A percentile compares a stretch with the other conserved stretches of the same genome.
phyloP scores from a whole-genome alignment of 2,113 vertebrate genomes.

The Melierax canorus region DNA sequence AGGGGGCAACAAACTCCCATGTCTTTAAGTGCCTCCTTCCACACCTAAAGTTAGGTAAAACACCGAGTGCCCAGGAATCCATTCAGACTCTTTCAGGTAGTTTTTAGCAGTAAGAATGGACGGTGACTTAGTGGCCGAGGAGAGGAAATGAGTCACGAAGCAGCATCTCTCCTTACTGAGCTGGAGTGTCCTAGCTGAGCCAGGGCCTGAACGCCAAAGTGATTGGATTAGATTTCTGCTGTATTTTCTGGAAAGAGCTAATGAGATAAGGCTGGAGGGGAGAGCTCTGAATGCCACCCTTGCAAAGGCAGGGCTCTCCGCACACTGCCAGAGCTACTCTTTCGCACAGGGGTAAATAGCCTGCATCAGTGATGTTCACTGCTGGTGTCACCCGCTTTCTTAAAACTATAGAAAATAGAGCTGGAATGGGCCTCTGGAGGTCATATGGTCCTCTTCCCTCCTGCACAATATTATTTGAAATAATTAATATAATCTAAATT shows the following conservation, averaged over 20 bases:
- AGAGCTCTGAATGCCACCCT: not conserved
- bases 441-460: not conserved
- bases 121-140: constrained; percentile 53
- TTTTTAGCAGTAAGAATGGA: constrained; percentile 4
- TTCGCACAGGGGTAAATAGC: not conserved
- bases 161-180: not conserved
- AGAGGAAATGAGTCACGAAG: constrained; percentile 69
- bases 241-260: not conserved
- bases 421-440: not conserved
- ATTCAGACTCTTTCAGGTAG: not conserved
- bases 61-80: not conserved
- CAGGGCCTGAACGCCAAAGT: not conserved
- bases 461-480: not conserved
- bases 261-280: not conserved
- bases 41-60: not conserved
- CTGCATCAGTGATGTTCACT: not conserved
- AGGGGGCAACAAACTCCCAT: not conserved
- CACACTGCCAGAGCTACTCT: not conserved
- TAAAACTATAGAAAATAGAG: not conserved
- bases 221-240: constrained; percentile 6
- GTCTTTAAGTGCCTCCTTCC: not conserved
- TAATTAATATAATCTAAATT: not conserved
- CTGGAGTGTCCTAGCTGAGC: not conserved
- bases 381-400: not conserved
- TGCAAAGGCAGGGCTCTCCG: not conserved